A percentile compares a stretch with the other conserved stretches of the same genome.
Evolutionary conservation across 2,797 vertebrate genomes (phyloP).

Genomic region (Coregonus sp.): DNA sequence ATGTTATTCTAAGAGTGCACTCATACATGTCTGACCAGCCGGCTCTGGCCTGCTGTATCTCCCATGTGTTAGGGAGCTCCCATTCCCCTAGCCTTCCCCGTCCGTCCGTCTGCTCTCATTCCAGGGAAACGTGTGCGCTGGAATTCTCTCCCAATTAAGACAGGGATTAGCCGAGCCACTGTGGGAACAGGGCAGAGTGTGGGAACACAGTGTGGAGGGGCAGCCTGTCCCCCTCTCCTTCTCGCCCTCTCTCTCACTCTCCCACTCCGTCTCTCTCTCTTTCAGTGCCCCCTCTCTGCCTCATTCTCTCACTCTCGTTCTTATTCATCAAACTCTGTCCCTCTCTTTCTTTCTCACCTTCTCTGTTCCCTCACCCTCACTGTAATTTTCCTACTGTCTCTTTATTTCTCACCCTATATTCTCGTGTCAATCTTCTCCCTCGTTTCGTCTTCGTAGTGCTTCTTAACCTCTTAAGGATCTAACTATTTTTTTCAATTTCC

Average conservation of each 20-base stretch:
- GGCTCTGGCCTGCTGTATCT: conserved; percentile 42
- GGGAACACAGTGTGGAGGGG: conserved; percentile 68
- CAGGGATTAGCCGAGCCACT: conserved; percentile 80
- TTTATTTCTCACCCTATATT: no score
- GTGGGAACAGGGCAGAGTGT: conserved; percentile 79
- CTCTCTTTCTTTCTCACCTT: background rate
- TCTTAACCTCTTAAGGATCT: no score
- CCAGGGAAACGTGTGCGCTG: conserved; percentile 73
- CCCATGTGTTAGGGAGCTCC: conserved; percentile 51
- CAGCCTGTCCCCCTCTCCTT: conserved; percentile 38
- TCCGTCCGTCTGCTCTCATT: conserved; percentile 49
- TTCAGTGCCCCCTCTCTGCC: conserved; percentile 25
- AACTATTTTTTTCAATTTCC: no score
- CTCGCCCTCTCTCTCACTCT: conserved; percentile 50
- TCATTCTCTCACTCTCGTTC: conserved; percentile 48
- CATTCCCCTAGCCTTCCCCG: conserved; percentile 19
- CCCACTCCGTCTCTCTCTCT: conserved; percentile 22
- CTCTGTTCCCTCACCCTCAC: conserved; percentile 8
- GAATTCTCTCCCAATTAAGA: conserved; percentile 85
- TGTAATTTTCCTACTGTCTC: no score
- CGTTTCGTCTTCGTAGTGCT: no score
- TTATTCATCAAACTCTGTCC: conserved; percentile 42
- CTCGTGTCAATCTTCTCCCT: no score
- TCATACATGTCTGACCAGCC: conserved; percentile 49
- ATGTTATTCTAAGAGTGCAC: conserved; percentile 56